Conservation (phyloP, 2,797 vertebrate genomes). For the Sardinella longiceps region DNA sequence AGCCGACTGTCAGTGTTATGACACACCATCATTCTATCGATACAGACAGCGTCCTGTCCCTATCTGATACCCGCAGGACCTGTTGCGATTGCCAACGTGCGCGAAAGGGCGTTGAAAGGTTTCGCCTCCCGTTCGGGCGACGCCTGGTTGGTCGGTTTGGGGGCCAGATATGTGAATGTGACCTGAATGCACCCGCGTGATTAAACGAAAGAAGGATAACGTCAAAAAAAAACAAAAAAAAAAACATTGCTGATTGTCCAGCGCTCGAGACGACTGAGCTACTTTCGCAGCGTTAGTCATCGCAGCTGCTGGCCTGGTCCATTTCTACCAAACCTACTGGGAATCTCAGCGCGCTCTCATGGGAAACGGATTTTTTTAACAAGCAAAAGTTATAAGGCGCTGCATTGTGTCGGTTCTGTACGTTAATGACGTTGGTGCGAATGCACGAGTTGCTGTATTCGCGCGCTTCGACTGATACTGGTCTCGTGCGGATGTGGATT, state of each 20-base stretch:
- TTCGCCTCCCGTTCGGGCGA: slow-evolving; percentile 31
- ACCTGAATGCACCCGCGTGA: slow-evolving; percentile 47
- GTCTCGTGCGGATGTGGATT: slow-evolving; percentile 35
- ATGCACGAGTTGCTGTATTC: slow-evolving; percentile 22
- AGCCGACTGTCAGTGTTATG: slow-evolving; percentile 1
- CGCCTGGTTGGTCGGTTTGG: slow-evolving; percentile 37
- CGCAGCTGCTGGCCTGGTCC: slow-evolving; percentile 64
- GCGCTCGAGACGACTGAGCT: slow-evolving; percentile 64
- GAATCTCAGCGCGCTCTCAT: neutral
- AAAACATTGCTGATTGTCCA: slow-evolving; percentile 50
- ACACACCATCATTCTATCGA: slow-evolving; percentile 37
- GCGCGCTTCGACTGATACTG: slow-evolving; percentile 28
- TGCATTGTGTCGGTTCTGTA: slow-evolving; percentile 11
- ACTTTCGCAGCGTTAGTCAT: slow-evolving; percentile 80
- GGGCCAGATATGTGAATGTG: slow-evolving; percentile 51
- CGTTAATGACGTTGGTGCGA: slow-evolving; percentile 31
- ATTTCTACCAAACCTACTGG: slow-evolving; percentile 45
- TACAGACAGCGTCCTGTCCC: slow-evolving; percentile 39
- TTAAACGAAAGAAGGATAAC: slow-evolving; percentile 35
- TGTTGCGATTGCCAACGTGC: slow-evolving; percentile 56
- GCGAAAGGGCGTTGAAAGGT: slow-evolving; percentile 46
- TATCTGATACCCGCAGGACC: slow-evolving; percentile 56
- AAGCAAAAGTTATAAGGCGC: slow-evolving; percentile 23
- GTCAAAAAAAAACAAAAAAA: neutral
- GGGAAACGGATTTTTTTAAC: neutral